Base-by-base conservation (phyloP, 2,113 vertebrate genomes). In the Heterotis niloticus region DNA sequence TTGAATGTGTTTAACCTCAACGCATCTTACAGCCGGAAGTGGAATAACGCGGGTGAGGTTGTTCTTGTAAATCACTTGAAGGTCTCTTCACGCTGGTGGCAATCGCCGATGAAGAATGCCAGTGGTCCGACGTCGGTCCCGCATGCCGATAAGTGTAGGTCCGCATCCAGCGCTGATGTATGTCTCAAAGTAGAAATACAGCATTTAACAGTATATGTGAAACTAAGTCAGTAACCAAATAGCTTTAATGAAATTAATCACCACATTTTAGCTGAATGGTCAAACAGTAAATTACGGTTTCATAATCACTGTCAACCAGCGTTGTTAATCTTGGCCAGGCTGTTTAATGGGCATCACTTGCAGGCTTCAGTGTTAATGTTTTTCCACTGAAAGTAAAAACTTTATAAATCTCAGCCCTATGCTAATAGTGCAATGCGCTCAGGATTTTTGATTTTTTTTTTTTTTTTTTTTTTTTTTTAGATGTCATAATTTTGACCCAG, bases 401-500 rank as follows among this genome's bases (percentile, higher is more conserved):
- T 26, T 28, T 52, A 52, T 54, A 77, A 66, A 77, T 77, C 76
- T n/a, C 11, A 14, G 12, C 24, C 17, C 34, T 24, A 77, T 54
- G 52, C 34, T 74, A 74, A 65, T 75, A 77, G 23, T 64, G 66
- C 52, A 78, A 60, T 68, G 10, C 24, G 16, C 28, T 59, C 20
- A 29, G n/a, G 23, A 76, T 18, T 54, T 28, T n/a, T n/a, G n/a
- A n/a, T n/a, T n/a, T n/a, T n/a, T n/a, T n/a, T n/a, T n/a, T n/a
- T n/a, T n/a, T n/a, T n/a, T n/a, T 52, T 66, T 77, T 65, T 67
- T 64, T n/a, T 44, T 44, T 44, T 44, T 26, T 44, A 64, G 10
- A 64, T 52, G 23, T 66, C 24, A 76, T 76, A 79, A 75, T 77
- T 64, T 18, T 72, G 77, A 75, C 23, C 69, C 64, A 80, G 68